Percentiles rank a stretch among this genome's conserved stretches.
phyloP scores from a whole-genome alignment of 2,113 vertebrate genomes.

The Murina feae region DNA sequence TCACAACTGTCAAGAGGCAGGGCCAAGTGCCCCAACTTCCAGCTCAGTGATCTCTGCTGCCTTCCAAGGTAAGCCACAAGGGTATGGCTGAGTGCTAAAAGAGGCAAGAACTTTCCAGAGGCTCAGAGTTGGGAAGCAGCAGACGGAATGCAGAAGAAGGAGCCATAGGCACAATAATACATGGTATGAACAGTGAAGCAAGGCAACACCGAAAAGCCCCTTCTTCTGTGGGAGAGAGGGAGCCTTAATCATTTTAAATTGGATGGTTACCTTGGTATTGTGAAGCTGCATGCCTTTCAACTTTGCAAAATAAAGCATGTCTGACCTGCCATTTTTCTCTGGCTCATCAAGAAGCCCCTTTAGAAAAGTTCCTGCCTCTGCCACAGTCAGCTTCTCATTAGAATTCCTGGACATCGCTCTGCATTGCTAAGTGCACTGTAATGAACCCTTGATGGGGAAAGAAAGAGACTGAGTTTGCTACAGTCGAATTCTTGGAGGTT shows the following conservation, averaged over 20 bases:
- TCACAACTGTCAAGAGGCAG: background rate
- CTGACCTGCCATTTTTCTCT: conserved; percentile 45
- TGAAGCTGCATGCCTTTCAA: conserved; percentile 28
- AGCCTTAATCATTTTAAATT: conserved; percentile 21
- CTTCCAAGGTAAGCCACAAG: background rate
- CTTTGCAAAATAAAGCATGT: background rate
- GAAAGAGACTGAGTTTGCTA: background rate
- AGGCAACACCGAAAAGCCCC: background rate
- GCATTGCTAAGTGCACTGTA: conserved; percentile 38
- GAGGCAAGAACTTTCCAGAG: background rate
- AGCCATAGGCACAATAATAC: background rate
- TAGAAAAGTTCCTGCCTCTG: conserved; percentile 30
- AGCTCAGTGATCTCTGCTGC: background rate
- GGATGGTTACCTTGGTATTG: background rate
- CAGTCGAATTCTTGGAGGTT: conserved; percentile 8
- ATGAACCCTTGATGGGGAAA: background rate
- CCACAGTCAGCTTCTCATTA: conserved; percentile 37
- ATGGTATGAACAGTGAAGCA: background rate
- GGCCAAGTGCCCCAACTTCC: background rate
- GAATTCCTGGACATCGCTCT: conserved; percentile 28
- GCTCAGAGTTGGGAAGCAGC: background rate
- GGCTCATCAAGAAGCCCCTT: conserved; percentile 31
- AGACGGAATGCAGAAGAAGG: background rate
- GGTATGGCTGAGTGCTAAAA: background rate
- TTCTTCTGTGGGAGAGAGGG: background rate